These are phyloP conservation scores for Apotomis capreana DNA, from an alignment of 2,888 invertebrate genomes.

Conservation along the genomic window DNA sequence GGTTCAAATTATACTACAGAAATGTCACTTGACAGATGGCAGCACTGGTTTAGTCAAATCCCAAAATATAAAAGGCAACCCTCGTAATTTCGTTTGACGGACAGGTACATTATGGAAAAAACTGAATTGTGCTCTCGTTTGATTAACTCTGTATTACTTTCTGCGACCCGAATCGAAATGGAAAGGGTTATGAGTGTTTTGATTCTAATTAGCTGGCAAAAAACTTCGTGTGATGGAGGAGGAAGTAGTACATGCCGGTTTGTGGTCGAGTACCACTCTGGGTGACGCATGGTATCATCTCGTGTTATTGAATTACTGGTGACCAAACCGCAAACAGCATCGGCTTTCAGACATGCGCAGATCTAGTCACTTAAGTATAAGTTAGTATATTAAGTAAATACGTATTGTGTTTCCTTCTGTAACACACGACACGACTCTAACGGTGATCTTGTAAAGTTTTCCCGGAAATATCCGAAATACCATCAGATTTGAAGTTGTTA, in stretches of 20 bases:
- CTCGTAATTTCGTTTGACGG: constrained; percentile 35
- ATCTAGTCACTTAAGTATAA: constrained; percentile 3
- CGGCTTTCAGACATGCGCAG: constrained; percentile 30
- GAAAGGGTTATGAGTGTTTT: constrained; percentile 39
- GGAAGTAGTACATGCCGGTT: constrained; percentile 23
- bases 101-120: constrained; percentile 35
- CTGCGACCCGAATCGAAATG: constrained; percentile 38
- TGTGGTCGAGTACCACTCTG: constrained; percentile 29
- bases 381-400: no score
- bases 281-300: constrained; percentile 33
- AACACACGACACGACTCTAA: not conserved
- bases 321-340: constrained; percentile 30
- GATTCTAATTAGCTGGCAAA: constrained; percentile 32
- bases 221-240: constrained; percentile 14
- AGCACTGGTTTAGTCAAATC: no score
- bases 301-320: constrained; percentile 31
- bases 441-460: no score
- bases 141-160: constrained; percentile 34
- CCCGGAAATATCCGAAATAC: no score
- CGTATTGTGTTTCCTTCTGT: constrained; percentile 24
- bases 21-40: no score
- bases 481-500: no score
- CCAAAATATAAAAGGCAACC: no score
- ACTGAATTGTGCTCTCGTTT: constrained; percentile 36
- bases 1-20: no score